phyloP scores from a whole-genome alignment of 2,888 invertebrate genomes.

The Clivina fossor region DNA sequence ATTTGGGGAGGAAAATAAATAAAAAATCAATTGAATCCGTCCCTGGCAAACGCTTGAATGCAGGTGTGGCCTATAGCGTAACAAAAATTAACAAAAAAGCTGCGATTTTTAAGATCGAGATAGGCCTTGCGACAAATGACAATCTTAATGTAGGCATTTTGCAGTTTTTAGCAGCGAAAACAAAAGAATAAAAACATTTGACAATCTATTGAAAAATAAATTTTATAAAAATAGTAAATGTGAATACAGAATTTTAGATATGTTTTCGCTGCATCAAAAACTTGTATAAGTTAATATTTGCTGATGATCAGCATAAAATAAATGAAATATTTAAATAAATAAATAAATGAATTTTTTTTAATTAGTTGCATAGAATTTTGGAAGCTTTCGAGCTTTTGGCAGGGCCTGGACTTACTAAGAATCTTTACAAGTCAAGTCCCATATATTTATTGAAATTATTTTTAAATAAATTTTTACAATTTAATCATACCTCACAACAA shows the following conservation, averaged over 20 bases:
- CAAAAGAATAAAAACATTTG: neutral
- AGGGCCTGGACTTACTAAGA: slow-evolving; percentile 32
- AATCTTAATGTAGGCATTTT: too few species aligned
- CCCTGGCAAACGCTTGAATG: slow-evolving; percentile 70
- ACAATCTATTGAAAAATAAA: neutral
- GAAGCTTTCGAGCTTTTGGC: slow-evolving; percentile 39
- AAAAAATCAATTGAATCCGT: slow-evolving; percentile 58
- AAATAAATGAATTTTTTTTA: slow-evolving; percentile 6
- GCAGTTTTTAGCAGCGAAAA: too few species aligned
- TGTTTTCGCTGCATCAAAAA: neutral
- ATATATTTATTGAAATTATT: slow-evolving; percentile 31
- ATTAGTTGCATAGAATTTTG: slow-evolving; percentile 30
- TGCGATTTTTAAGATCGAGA: too few species aligned
- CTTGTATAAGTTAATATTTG: slow-evolving; percentile 1
- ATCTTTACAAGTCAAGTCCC: slow-evolving; percentile 31
- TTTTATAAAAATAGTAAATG: neutral
- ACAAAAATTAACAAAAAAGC: slow-evolving; percentile 26
- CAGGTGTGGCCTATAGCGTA: slow-evolving; percentile 41
- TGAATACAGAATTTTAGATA: neutral
- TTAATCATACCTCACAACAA: slow-evolving; percentile 35
- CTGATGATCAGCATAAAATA: neutral
- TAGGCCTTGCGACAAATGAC: too few species aligned
- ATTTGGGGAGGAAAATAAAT: slow-evolving; percentile 39
- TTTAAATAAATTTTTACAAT: slow-evolving; percentile 31
- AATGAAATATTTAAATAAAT: slow-evolving; percentile 15